Conservation (phyloP, 2,888 invertebrate genomes). For the Resseliella maxima region DNA sequence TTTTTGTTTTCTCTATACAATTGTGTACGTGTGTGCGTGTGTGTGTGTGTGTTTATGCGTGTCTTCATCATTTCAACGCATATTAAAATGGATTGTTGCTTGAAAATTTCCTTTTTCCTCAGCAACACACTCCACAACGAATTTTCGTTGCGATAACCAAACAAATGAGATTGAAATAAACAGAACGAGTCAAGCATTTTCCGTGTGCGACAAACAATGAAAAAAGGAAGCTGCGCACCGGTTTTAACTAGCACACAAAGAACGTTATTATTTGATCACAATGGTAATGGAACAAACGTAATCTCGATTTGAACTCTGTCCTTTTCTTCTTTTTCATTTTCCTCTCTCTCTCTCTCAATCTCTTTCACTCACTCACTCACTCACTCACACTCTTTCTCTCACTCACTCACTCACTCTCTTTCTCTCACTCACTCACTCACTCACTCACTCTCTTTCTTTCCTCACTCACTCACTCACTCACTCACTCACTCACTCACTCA, state of each 20-base stretch:
- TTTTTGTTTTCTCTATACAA: neutral
- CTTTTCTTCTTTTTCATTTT: too few species aligned
- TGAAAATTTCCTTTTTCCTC: neutral
- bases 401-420: too few species aligned
- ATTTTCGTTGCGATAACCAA: neutral
- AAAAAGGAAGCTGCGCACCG: neutral
- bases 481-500: too few species aligned
- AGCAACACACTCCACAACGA: too few species aligned
- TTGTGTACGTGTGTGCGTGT: neutral
- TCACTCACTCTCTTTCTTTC: too few species aligned
- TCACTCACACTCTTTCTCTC: too few species aligned
- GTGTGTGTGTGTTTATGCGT: too few species aligned
- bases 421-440: too few species aligned
- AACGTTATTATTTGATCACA: conserved; percentile 22
- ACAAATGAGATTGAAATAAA: neutral
- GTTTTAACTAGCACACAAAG: neutral
- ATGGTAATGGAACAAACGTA: neutral
- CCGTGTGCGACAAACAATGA: neutral
- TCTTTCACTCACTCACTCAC: too few species aligned
- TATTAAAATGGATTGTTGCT: neutral
- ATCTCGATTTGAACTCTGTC: neutral
- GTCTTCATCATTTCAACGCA: neutral
- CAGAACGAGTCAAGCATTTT: neutral
- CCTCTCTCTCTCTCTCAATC: neutral
- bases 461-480: neutral